phyloP scores from a whole-genome alignment of 1,140 invertebrate species.

The Anastatus disparis region DNA sequence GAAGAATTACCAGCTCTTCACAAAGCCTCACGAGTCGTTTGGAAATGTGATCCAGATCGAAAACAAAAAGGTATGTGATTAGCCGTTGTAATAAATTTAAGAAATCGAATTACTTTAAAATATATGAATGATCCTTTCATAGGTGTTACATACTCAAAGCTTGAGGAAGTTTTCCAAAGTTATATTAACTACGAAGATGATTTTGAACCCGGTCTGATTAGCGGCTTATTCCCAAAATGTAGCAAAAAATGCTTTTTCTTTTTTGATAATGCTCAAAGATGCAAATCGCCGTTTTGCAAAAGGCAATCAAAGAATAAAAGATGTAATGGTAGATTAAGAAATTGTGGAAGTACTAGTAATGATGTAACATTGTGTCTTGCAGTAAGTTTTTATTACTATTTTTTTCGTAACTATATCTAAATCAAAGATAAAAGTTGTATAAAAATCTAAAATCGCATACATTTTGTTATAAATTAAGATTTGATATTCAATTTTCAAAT shows the following conservation, averaged over 20 bases:
- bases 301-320: neutral
- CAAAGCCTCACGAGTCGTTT: neutral
- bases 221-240: neutral
- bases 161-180: neutral
- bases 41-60: neutral
- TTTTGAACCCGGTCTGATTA: neutral
- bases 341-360: neutral
- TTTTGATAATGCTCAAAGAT: neutral
- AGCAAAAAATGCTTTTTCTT: neutral
- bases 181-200: neutral
- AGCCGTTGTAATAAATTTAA: neutral
- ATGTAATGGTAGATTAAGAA: neutral
- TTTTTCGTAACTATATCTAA: neutral
- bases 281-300: neutral
- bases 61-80: neutral
- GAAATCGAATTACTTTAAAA: neutral
- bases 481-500: no score
- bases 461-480: no score
- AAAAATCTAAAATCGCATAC: no score
- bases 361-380: neutral
- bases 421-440: no score
- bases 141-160: neutral
- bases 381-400: neutral
- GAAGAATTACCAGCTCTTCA: neutral
- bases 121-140: neutral